phyloP scores from a whole-genome alignment of 2,888 invertebrate species.

The Cheilosia soror region DNA sequence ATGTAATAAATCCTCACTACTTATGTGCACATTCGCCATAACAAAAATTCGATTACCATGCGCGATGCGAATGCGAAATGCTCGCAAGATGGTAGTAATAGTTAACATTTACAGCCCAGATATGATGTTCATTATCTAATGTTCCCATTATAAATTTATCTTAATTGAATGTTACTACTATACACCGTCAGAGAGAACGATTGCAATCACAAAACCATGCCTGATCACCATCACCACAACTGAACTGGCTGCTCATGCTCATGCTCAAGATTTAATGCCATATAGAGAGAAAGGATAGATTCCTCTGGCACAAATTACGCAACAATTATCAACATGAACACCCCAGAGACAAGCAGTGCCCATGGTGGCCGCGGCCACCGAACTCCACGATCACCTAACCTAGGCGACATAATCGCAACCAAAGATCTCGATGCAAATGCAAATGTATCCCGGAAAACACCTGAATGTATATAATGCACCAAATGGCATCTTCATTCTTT shows the following conservation, averaged over 20 bases:
- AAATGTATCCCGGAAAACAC: conserved; percentile 72
- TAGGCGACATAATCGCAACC: conserved; percentile 69
- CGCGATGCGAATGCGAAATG: conserved; percentile 34
- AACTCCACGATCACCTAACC: conserved; percentile 62
- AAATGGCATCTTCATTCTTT: conserved; percentile 66
- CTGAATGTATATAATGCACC: conserved; percentile 60
- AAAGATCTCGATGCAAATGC: conserved; percentile 57
- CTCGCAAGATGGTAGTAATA: conserved; percentile 11
- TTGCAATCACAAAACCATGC: conserved; percentile 64
- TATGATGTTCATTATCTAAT: conserved; percentile 70
- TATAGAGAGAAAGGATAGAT: conserved; percentile 38
- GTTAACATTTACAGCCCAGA: conserved; percentile 58
- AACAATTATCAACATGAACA: conserved; percentile 75
- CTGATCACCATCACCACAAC: conserved; percentile 50
- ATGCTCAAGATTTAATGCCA: conserved; percentile 3
- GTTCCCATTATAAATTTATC: conserved; percentile 70
- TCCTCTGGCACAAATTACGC: conserved; percentile 70
- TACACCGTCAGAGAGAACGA: conserved; percentile 32
- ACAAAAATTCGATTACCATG: conserved; percentile 43
- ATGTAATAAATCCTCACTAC: conserved; percentile 18
- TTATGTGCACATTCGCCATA: not conserved
- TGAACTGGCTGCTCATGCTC: conserved; percentile 5
- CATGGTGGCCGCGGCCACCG: conserved; percentile 46
- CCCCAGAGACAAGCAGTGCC: not conserved
- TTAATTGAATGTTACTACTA: conserved; percentile 73